A percentile compares a stretch with the other conserved stretches of the same genome.
These are phyloP conservation scores for Akabosia matsudoensis DNA, from an alignment of 1,140 invertebrate species.

Conservation along the genomic window DNA sequence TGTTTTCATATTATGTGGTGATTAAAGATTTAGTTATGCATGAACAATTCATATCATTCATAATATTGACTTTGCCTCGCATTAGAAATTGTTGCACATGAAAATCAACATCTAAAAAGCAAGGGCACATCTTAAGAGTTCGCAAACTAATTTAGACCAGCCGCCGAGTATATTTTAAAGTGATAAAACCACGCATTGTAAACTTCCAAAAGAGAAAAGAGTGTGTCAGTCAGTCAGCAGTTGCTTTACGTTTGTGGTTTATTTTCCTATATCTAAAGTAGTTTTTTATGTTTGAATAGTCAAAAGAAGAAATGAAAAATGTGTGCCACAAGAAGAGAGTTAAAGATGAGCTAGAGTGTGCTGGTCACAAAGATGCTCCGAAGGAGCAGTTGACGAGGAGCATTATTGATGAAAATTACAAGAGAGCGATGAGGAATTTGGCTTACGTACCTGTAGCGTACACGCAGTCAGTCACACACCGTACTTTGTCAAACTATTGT, in stretches of 20 bases:
- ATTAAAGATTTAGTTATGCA: too few species aligned
- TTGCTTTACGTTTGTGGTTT: neutral
- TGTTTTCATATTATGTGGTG: too few species aligned
- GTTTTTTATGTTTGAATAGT: neutral
- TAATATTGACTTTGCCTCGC: too few species aligned
- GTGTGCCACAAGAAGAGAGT: constrained; percentile 6
- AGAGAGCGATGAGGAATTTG: neutral
- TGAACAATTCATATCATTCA: too few species aligned
- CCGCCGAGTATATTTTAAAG: neutral
- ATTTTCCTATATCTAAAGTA: neutral
- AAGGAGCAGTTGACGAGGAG: too few species aligned
- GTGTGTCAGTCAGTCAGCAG: constrained; percentile 9
- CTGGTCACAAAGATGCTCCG: constrained; percentile 7
- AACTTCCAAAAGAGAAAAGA: neutral
- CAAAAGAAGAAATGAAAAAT: neutral
- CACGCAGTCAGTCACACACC: neutral
- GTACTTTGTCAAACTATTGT: neutral
- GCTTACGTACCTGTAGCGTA: neutral
- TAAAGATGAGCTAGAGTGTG: too few species aligned
- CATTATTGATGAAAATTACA: neutral
- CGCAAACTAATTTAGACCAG: constrained; percentile 1
- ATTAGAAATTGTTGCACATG: too few species aligned
- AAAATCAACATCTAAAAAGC: too few species aligned
- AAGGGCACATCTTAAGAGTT: neutral
- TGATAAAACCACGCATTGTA: neutral